Evolutionary conservation across 2,113 vertebrate genomes (phyloP).

Genomic region (Ctenodactylus gundi): DNA sequence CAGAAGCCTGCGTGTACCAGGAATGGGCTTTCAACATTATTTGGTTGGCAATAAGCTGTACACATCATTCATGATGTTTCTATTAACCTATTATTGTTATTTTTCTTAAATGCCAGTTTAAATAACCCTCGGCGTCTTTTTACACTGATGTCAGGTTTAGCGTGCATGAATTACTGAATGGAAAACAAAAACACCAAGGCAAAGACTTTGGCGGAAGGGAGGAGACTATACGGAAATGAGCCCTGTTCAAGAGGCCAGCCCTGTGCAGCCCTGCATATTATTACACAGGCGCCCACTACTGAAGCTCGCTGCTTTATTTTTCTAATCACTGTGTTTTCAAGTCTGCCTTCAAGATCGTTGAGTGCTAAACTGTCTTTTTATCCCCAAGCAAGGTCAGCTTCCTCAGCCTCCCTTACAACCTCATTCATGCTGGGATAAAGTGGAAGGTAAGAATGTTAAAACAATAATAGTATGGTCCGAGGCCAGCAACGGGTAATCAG

Average conservation of each 20-base stretch:
- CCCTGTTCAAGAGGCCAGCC: constrained; percentile 66
- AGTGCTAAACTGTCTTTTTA: constrained; percentile 84
- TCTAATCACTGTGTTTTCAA: constrained; percentile 86
- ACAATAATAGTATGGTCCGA: constrained; percentile 86
- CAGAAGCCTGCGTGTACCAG: constrained; percentile 15
- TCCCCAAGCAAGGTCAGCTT: constrained; percentile 85
- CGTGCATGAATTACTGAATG: constrained; percentile 51
- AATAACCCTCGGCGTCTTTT: constrained; percentile 50
- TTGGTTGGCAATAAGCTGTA: constrained; percentile 24
- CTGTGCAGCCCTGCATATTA: constrained; percentile 68
- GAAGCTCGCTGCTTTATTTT: constrained; percentile 82
- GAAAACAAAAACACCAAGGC: constrained; percentile 70
- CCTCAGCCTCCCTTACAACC: constrained; percentile 72
- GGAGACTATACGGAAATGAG: constrained; percentile 73
- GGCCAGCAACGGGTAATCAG: constrained; percentile 85
- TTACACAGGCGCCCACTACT: constrained; percentile 76
- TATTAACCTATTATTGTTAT: constrained; percentile 66
- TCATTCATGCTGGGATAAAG: constrained; percentile 86
- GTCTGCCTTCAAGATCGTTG: constrained; percentile 79
- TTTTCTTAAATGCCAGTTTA: constrained; percentile 65
- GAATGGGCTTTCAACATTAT: constrained; percentile 33
- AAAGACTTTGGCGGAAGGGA: constrained; percentile 62
- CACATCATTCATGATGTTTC: constrained; percentile 38
- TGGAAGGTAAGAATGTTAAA: constrained; percentile 86
- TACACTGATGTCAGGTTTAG: constrained; percentile 61